phyloP scores from a whole-genome alignment of 2,113 vertebrate genomes.

The Hydrochoerus hydrochaeris region DNA sequence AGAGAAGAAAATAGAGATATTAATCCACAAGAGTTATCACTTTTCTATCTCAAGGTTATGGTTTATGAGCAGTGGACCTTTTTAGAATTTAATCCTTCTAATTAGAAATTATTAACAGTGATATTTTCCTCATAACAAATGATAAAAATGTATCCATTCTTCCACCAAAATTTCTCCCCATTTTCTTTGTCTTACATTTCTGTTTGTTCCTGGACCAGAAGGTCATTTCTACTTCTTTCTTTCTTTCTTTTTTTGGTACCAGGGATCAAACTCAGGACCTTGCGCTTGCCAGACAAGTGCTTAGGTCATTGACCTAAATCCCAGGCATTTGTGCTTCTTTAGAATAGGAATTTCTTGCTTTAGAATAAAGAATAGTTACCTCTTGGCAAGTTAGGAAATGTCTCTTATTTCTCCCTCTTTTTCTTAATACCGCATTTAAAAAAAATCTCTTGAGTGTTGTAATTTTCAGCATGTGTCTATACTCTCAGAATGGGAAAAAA shows the following conservation, averaged over 20 bases:
- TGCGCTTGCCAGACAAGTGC: no score
- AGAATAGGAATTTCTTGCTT: slow-evolving; percentile 39
- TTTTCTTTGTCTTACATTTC: background rate
- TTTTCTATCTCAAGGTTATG: slow-evolving; percentile 20
- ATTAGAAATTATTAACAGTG: slow-evolving; percentile 10
- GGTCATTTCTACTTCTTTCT: slow-evolving; percentile 6
- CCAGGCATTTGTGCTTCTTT: slow-evolving; percentile 9
- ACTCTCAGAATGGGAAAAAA: slow-evolving; percentile 19
- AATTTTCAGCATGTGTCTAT: slow-evolving; percentile 31
- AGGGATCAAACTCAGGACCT: no score
- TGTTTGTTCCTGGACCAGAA: slow-evolving; percentile 17
- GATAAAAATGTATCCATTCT: background rate
- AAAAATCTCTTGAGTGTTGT: background rate
- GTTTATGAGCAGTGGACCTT: background rate
- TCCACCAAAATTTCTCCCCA: background rate
- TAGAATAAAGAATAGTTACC: slow-evolving; percentile 15
- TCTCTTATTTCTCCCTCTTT: background rate
- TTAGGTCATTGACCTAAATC: no score
- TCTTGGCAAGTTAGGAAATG: slow-evolving; percentile 41
- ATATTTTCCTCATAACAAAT: slow-evolving; percentile 11
- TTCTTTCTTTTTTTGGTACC: no score
- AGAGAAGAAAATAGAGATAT: background rate
- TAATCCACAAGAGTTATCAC: background rate
- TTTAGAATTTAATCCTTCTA: slow-evolving; percentile 47
- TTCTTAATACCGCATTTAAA: background rate